Evolutionary conservation across 2,888 invertebrate genomes (phyloP).

Genomic region (Eupithecia vulgata): DNA sequence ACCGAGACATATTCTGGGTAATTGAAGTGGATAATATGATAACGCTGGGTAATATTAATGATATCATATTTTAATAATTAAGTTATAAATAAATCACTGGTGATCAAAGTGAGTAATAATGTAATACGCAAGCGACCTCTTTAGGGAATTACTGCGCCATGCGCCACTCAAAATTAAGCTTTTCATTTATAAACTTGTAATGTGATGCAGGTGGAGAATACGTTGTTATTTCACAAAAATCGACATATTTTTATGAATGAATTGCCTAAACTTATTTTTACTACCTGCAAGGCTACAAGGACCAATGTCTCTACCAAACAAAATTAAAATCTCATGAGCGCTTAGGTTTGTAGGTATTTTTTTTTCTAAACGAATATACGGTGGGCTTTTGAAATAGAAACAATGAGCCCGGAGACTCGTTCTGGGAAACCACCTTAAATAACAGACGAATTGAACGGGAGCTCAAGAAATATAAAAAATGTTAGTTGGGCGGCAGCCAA

Average conservation of each 20-base stretch:
- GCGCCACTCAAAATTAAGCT: slow-evolving; percentile 4
- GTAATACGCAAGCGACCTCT: slow-evolving; percentile 11
- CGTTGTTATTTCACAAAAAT: slow-evolving; percentile 54
- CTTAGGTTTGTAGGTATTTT: not conserved
- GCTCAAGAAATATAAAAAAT: slow-evolving; percentile 12
- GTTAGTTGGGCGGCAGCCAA: slow-evolving; percentile 10
- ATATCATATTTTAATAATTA: slow-evolving; percentile 56
- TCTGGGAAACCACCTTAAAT: slow-evolving; percentile 3
- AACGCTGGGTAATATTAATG: slow-evolving; percentile 63
- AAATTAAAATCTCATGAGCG: not conserved
- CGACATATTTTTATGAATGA: not conserved
- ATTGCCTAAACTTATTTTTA: not conserved
- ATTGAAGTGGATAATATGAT: slow-evolving; percentile 44
- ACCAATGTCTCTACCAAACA: not conserved
- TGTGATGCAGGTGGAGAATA: slow-evolving; percentile 40
- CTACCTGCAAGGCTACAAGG: not conserved
- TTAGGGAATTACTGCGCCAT: slow-evolving; percentile 7
- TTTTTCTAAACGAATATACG: slow-evolving; percentile 50
- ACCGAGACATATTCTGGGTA: slow-evolving; percentile 42
- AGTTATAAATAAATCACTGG: slow-evolving; percentile 26
- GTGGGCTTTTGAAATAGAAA: slow-evolving; percentile 55
- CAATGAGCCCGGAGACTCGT: slow-evolving; percentile 25
- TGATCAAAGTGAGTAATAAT: slow-evolving; percentile 26
- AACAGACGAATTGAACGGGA: slow-evolving; percentile 8
- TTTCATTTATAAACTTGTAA: slow-evolving; percentile 31